Evolutionary conservation across 2,888 invertebrate genomes (phyloP).

Genomic region (Nipponacmea schrenckii): DNA sequence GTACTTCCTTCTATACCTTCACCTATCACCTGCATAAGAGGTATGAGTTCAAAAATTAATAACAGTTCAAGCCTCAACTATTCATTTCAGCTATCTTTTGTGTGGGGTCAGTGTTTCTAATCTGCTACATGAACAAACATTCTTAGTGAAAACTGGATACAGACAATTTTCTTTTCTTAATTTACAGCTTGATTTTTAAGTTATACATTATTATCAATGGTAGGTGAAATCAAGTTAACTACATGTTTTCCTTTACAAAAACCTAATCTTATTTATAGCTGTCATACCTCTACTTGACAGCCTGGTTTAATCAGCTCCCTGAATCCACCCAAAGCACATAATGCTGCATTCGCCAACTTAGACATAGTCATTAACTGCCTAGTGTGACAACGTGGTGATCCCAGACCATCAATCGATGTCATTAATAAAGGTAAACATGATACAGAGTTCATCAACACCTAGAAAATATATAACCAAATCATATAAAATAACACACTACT

Average conservation of each 20-base stretch:
- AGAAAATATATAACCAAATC: slow-evolving; percentile 1
- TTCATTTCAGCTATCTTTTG: too few relatives aligned
- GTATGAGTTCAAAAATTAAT: not conserved
- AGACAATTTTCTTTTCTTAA: too few relatives aligned
- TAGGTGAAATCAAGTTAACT: too few relatives aligned
- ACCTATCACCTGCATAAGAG: slow-evolving; percentile 56
- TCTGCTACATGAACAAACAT: too few relatives aligned
- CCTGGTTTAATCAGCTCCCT: slow-evolving; percentile 67
- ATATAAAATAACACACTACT: too few relatives aligned
- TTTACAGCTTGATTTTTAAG: too few relatives aligned
- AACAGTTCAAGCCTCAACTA: too few relatives aligned
- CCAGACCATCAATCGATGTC: slow-evolving; percentile 57
- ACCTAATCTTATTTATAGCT: too few relatives aligned
- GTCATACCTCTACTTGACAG: slow-evolving; percentile 60
- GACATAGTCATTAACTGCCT: slow-evolving; percentile 63
- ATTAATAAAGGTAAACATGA: slow-evolving; percentile 60
- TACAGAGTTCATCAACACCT: slow-evolving; percentile 63
- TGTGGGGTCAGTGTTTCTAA: too few relatives aligned
- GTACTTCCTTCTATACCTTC: slow-evolving; percentile 53
- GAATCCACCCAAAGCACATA: slow-evolving; percentile 67
- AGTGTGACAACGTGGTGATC: slow-evolving; percentile 53
- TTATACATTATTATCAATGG: too few relatives aligned
- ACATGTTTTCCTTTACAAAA: too few relatives aligned
- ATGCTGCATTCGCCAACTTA: slow-evolving; percentile 64
- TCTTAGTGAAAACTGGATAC: too few relatives aligned